phyloP scores from a whole-genome alignment of 2,888 invertebrate species.

The Seladonia tumulorum region DNA sequence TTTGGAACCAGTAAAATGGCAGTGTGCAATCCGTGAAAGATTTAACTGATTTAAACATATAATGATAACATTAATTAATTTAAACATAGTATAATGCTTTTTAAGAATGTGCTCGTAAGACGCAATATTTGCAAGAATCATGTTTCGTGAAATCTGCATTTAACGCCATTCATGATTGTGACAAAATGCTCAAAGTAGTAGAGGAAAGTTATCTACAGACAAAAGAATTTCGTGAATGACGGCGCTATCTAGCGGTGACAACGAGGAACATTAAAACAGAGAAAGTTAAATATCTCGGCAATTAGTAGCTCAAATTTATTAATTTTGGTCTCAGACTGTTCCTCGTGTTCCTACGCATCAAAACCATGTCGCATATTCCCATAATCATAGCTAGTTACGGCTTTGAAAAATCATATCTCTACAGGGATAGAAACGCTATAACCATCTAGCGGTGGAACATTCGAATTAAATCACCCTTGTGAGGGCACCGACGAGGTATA shows the following conservation, averaged over 20 bases:
- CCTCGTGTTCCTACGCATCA: neutral
- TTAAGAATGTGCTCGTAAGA: neutral
- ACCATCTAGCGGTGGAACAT: neutral
- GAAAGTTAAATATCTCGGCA: neutral
- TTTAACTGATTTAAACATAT: neutral
- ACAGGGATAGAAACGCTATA: neutral
- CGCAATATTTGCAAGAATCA: neutral
- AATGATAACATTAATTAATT: neutral
- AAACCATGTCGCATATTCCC: neutral
- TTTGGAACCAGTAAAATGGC: neutral
- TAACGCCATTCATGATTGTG: neutral
- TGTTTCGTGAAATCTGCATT: neutral
- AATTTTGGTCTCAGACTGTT: neutral
- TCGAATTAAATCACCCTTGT: neutral
- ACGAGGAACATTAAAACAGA: neutral
- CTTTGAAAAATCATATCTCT: neutral
- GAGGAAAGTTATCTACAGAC: neutral
- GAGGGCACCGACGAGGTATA: too few relatives aligned
- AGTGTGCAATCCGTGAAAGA: neutral
- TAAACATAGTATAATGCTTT: neutral
- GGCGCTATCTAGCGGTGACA: neutral
- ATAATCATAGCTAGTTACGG: neutral
- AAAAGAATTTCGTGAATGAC: neutral
- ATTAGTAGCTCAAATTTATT: neutral
- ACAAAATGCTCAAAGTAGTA: neutral